Evolutionary conservation across 2,113 vertebrate species (phyloP), one percentile per base, ranked within the genome.

Genomic region (Salvelinus alpinus): DNA sequence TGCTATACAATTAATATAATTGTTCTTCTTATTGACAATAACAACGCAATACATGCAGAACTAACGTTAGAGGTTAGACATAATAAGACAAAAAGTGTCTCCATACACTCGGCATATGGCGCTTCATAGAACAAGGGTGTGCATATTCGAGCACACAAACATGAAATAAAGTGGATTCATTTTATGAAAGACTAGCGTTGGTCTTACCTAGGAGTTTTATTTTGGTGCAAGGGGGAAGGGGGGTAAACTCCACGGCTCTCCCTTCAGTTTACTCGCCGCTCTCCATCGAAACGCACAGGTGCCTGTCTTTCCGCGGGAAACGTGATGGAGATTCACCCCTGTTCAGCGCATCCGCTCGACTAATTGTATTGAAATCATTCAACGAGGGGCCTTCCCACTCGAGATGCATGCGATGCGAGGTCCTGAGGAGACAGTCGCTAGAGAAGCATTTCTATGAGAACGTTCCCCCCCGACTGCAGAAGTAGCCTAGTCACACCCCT

Each of bases 401-500:
- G 18, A 22, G 11, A 34, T 48, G 71, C 29, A 71, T 77, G 75
- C 66, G 18, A 74, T 68, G 68, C 24, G 47, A 71, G 24, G 71
- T 74, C 60, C 67, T 51, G 27, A 64, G 65, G 68, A 64, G 72
- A 76, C 71, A 82, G 84, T 83, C 78, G 86, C 73, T 72, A 44
- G 2, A 67, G 78, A 80, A 71, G 87, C 90, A 84, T 90, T 38
- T 85, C 86, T 75, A 73, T 73, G 76, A 27, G 86, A 86, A 86
- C 84, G 73, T 78, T 75, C 81, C 84, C 78, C 77, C 82, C 84
- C 72, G 88, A 89, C 89, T 89, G 92, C 90, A 90, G 85, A 82
- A 24, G 59, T 62, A 93, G 90, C 91, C 92, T 62, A 93, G 90
- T 91, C 92, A 91, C 91, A 75, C 93, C 93, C 91, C 92, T 92